Base-by-base conservation (phyloP, 92 coral and sea anemone species). In the Anthopleura xanthogrammica region DNA sequence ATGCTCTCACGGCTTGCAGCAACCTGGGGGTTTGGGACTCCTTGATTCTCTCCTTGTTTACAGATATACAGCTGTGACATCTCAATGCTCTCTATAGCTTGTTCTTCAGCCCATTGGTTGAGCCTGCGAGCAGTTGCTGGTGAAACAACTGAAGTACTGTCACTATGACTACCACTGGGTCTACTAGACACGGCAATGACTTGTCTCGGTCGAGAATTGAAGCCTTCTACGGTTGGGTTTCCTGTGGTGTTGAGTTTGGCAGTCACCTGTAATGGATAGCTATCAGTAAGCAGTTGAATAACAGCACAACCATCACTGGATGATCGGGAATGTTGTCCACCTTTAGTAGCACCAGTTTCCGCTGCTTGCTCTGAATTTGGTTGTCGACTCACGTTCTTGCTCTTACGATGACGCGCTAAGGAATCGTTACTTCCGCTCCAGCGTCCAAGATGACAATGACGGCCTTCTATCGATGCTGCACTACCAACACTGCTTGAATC, bases 381-480 rank as follows among this genome's bases (percentile, higher is more conserved):
- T 55, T 85, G 84, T 4, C 75, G 82, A 41, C 77, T 83, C 48
- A 71, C 60, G 79, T 79, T 81, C 29, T 81, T 77, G 50, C 85
- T 90, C 41, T 90, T 86, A 42, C 95, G 92, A 77, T 94, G 93
- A 29, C 89, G 91, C n/a, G 90, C 82, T 62, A 94, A 56, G 0
- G 98, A 94, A 77, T 92, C 95, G 20, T 89, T 92, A 70, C 98
- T 92, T 19, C 90, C 95, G 36, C 86, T 87, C 98, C 95, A 91
- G 19, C 93, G 90, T 12, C 85, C 87, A 62, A 92, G 90, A 56
- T 92, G 86, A 2, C 85, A 54, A 77, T 92, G 92, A 46, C 86
- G 82, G 10, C 93, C 89, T 40, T 94, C 98, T 14, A 77, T 78
- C 2, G 98, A 94, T 9, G 93, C 88, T 1, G 87, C 91, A 66